A percentile compares a stretch with the other conserved stretches of the same genome.
phyloP scores from a whole-genome alignment of 2,113 vertebrate genomes.

The Zapornia atra region DNA sequence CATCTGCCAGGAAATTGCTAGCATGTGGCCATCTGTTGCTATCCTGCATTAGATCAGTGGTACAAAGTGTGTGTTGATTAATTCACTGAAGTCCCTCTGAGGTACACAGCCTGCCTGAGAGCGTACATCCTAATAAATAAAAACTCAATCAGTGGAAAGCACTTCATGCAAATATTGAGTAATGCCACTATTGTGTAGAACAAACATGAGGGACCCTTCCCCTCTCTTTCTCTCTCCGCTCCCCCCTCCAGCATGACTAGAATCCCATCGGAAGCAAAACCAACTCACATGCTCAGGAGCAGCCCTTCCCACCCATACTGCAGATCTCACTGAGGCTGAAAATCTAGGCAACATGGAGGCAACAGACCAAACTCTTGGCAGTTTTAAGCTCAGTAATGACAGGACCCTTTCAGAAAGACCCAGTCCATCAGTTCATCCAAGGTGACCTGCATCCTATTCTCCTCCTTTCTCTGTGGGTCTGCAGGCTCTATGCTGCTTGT shows the following conservation, averaged over 20 bases:
- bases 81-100: constrained; percentile 15
- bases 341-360: neutral
- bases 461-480: neutral
- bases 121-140: constrained; percentile 24
- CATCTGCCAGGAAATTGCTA: constrained; percentile 47
- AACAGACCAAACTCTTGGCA: neutral
- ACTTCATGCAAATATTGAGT: neutral
- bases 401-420: neutral
- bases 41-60: constrained; percentile 23
- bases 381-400: neutral
- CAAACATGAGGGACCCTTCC: neutral
- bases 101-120: neutral
- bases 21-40: constrained; percentile 45
- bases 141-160: neutral
- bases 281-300: neutral
- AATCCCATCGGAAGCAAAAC: neutral
- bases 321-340: neutral
- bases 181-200: neutral
- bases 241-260: rapidly evolving
- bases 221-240: neutral
- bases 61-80: neutral
- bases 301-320: neutral
- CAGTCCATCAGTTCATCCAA: neutral
- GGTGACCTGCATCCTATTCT: rapidly evolving
- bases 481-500: neutral